Conservation (phyloP, 2,113 vertebrate species). For the Collichthys lucidus region DNA sequence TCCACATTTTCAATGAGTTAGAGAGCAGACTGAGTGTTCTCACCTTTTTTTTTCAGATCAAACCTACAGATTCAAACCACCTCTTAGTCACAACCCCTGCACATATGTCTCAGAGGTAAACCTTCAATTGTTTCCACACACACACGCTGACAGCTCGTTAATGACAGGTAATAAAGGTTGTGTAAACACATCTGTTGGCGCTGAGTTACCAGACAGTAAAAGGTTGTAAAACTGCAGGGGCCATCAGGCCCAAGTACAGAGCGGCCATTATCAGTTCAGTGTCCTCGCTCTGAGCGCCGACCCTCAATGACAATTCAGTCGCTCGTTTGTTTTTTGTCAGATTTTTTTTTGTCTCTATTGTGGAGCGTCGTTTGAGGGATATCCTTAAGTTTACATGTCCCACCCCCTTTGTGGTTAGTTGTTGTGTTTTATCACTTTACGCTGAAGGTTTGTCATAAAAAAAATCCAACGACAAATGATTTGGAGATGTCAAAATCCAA, state of each 20-base stretch:
- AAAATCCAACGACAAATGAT: background rate
- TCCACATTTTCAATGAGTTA: background rate
- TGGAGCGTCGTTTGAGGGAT: conserved; percentile 21
- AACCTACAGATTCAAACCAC: background rate
- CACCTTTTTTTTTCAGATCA: background rate
- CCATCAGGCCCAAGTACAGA: conserved; percentile 37
- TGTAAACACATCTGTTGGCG: conserved; percentile 80
- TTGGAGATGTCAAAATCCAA: background rate
- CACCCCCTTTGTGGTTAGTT: background rate
- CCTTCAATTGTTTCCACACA: conserved; percentile 62
- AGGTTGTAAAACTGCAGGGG: conserved; percentile 64
- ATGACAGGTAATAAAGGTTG: conserved; percentile 80
- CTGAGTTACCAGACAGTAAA: conserved; percentile 75
- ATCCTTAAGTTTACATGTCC: background rate
- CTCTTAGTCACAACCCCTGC: conserved; percentile 4
- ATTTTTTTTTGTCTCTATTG: conserved; percentile 38
- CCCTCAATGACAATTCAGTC: conserved; percentile 32
- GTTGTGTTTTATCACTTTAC: conserved; percentile 18
- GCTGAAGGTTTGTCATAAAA: background rate
- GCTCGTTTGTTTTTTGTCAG: conserved; percentile 33
- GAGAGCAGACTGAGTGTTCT: background rate
- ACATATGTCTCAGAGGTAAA: conserved; percentile 45
- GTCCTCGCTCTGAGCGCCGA: conserved; percentile 12
- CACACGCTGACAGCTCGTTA: conserved; percentile 73
- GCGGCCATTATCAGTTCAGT: conserved; percentile 50